Evolutionary conservation across 1,140 invertebrate genomes (phyloP).

Genomic region (Cylas formicarius): DNA sequence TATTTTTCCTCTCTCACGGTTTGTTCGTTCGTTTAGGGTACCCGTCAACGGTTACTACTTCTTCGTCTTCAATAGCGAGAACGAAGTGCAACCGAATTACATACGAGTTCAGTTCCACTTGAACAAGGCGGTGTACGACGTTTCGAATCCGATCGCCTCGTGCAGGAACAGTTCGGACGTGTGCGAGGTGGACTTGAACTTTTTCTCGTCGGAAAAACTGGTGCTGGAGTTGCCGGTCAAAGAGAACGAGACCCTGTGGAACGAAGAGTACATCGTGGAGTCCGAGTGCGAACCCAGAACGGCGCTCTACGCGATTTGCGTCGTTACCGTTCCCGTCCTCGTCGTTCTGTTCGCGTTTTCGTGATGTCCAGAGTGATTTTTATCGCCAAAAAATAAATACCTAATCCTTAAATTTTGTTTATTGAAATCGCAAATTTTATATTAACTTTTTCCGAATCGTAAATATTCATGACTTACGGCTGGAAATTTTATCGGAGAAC

Average conservation of each 20-base stretch:
- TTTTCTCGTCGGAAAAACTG: constrained; percentile 61
- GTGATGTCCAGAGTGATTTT: constrained; percentile 18
- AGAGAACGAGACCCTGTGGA: constrained; percentile 59
- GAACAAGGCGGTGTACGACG: constrained; percentile 61
- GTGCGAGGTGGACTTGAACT: constrained; percentile 58
- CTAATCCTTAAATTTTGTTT: too few relatives aligned
- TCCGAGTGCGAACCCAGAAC: constrained; percentile 68
- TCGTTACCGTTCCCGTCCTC: constrained; percentile 60
- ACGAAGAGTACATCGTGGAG: constrained; percentile 64
- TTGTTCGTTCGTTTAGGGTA: constrained; percentile 47
- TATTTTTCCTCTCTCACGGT: background rate
- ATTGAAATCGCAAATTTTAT: too few relatives aligned
- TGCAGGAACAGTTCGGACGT: constrained; percentile 54
- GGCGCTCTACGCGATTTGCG: constrained; percentile 59
- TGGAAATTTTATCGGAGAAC: too few relatives aligned
- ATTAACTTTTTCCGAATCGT: too few relatives aligned
- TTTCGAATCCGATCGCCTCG: constrained; percentile 48
- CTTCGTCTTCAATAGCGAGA: constrained; percentile 75
- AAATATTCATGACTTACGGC: too few relatives aligned
- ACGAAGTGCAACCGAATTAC: constrained; percentile 65
- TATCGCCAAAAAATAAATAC: too few relatives aligned
- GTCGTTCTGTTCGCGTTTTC: constrained; percentile 65
- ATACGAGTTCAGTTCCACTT: constrained; percentile 60
- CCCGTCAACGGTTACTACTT: constrained; percentile 71
- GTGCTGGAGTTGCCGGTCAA: constrained; percentile 55